A percentile compares a stretch with the other conserved stretches of the same genome.
Conservation (phyloP, 1,140 invertebrate species). For the Euura saliciscinereae region DNA sequence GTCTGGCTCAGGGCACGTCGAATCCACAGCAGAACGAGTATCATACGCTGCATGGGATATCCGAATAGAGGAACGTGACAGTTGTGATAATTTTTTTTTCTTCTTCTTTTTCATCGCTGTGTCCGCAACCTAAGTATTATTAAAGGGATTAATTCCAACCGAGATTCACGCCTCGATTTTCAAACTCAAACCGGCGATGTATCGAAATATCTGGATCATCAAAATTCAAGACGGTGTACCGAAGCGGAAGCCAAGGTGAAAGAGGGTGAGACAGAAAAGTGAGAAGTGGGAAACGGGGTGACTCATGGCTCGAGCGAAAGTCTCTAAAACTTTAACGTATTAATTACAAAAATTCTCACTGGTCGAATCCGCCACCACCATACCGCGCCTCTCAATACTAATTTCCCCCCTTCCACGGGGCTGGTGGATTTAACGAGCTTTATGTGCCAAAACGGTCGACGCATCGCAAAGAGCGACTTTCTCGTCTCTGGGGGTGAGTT, state of each 20-base stretch:
- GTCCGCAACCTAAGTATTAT: background rate
- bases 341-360: slow-evolving; percentile 4
- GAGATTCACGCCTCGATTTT: background rate
- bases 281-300: slow-evolving; percentile 4
- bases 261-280: background rate
- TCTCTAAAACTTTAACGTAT: background rate
- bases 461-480: slow-evolving; percentile 1
- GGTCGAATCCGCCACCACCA: background rate
- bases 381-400: background rate
- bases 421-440: slow-evolving; percentile 7
- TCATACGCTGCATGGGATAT: background rate
- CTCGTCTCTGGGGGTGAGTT: background rate
- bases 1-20: slow-evolving; percentile 1
- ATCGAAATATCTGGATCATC: background rate
- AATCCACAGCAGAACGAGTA: background rate
- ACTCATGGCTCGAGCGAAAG: background rate
- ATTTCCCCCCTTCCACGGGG: background rate
- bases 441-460: slow-evolving; percentile 4
- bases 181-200: background rate
- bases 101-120: background rate
- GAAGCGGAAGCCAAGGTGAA: background rate
- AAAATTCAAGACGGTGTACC: background rate
- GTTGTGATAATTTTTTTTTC: background rate
- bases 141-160: background rate
- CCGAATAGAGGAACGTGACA: background rate